These are phyloP conservation scores for Pogonocichla stellata DNA, from an alignment of 2,113 vertebrate genomes.

Conservation along the genomic window DNA sequence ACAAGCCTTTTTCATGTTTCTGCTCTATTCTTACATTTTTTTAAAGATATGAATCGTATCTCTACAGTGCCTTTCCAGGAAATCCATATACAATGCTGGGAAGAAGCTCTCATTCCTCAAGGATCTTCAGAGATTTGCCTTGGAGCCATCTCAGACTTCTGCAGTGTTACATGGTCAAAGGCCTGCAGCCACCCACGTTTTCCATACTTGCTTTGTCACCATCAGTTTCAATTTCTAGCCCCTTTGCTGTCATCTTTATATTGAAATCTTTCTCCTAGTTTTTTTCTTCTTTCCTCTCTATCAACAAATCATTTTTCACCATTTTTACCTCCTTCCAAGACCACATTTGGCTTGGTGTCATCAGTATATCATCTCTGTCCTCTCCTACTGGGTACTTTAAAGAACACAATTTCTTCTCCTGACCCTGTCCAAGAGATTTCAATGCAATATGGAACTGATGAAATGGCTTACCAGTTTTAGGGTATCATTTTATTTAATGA, in stretches of 20 bases:
- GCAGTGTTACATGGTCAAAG: not conserved
- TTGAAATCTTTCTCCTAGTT: not conserved
- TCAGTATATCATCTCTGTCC: not conserved
- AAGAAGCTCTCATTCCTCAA: not conserved
- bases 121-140: not conserved
- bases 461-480: not conserved
- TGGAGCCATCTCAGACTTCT: not conserved
- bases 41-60: not conserved
- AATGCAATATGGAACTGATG: not conserved
- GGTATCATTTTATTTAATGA: not conserved
- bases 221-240: not conserved
- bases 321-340: not conserved
- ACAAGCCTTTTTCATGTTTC: not conserved
- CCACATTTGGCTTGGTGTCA: fast-evolving
- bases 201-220: not conserved
- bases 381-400: fast-evolving
- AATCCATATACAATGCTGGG: not conserved
- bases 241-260: not conserved
- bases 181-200: not conserved
- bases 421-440: not conserved
- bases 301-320: not conserved
- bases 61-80: not conserved
- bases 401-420: not conserved
- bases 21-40: not conserved
- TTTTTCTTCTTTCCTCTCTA: not conserved